These are phyloP conservation scores for Intoshia linei DNA, from an alignment of 1,140 invertebrate species.

Conservation along the genomic window DNA sequence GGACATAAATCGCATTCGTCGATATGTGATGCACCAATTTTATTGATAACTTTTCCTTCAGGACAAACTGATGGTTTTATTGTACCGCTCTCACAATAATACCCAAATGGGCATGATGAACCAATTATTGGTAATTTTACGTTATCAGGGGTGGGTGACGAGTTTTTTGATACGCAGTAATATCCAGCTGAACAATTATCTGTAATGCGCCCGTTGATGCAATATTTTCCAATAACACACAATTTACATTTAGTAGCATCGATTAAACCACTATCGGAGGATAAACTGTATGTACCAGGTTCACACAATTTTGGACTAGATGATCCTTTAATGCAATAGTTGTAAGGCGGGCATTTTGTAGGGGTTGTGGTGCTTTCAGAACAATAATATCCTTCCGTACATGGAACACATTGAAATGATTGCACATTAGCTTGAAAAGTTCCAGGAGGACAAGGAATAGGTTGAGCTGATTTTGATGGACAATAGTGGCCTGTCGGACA, in stretches of 20 bases:
- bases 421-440: neutral
- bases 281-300: slow-evolving; percentile 12
- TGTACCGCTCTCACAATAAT: slow-evolving; percentile 13
- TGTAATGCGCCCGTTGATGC: slow-evolving; percentile 12
- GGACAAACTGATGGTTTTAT: slow-evolving; percentile 8
- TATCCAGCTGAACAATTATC: slow-evolving; percentile 14
- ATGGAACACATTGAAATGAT: slow-evolving; percentile 8
- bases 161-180: slow-evolving; percentile 10
- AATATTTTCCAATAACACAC: slow-evolving; percentile 15
- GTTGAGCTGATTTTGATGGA: slow-evolving; percentile 9
- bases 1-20: slow-evolving; percentile 14
- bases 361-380: slow-evolving; percentile 11
- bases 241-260: slow-evolving; percentile 9
- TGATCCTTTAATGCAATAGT: slow-evolving; percentile 13
- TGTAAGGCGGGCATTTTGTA: slow-evolving; percentile 10
- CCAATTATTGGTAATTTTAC: slow-evolving; percentile 8
- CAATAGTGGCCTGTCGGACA: slow-evolving; percentile 14
- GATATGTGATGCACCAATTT: slow-evolving; percentile 10
- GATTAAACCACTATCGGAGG: slow-evolving; percentile 8
- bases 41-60: slow-evolving; percentile 11
- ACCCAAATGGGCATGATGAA: slow-evolving; percentile 14
- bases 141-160: slow-evolving; percentile 9
- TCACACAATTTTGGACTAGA: slow-evolving; percentile 10
- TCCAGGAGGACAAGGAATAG: slow-evolving; percentile 11
- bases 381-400: slow-evolving; percentile 13